phyloP scores from a whole-genome alignment of 2,797 vertebrate genomes.

The Sebastes taczanowskii region DNA sequence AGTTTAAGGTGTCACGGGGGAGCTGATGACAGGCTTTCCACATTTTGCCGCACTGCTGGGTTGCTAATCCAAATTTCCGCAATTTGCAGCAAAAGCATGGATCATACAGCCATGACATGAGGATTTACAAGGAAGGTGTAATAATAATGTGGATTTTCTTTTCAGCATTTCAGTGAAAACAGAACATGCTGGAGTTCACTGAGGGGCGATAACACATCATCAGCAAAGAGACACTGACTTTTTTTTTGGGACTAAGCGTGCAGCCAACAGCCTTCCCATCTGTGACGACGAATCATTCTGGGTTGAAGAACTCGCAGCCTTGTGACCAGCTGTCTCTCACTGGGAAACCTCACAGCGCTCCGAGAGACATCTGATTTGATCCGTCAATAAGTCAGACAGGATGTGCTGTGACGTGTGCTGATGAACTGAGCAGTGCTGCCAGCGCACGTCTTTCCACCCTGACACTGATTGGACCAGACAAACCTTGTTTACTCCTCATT shows the following conservation, averaged over 20 bases:
- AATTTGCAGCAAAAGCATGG: background rate
- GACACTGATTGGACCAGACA: slow-evolving; percentile 56
- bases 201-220: background rate
- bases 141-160: background rate
- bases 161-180: background rate
- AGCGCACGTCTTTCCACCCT: background rate
- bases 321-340: slow-evolving; percentile 24
- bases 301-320: background rate
- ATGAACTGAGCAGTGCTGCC: slow-evolving; percentile 56
- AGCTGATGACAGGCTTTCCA: slow-evolving; percentile 23
- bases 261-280: background rate
- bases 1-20: background rate
- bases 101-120: background rate
- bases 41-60: slow-evolving; percentile 16
- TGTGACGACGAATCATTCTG: background rate
- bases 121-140: slow-evolving; percentile 12
- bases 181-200: background rate
- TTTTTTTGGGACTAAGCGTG: background rate
- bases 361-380: slow-evolving; percentile 40
- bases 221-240: background rate
- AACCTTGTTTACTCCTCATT: slow-evolving; percentile 49
- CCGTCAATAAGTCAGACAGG: slow-evolving; percentile 50
- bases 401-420: slow-evolving; percentile 34
- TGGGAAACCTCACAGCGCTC: slow-evolving; percentile 7
- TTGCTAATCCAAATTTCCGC: slow-evolving; percentile 35